Conservation (phyloP, 2,797 vertebrate species). For the Tolypeutes matacus region DNA sequence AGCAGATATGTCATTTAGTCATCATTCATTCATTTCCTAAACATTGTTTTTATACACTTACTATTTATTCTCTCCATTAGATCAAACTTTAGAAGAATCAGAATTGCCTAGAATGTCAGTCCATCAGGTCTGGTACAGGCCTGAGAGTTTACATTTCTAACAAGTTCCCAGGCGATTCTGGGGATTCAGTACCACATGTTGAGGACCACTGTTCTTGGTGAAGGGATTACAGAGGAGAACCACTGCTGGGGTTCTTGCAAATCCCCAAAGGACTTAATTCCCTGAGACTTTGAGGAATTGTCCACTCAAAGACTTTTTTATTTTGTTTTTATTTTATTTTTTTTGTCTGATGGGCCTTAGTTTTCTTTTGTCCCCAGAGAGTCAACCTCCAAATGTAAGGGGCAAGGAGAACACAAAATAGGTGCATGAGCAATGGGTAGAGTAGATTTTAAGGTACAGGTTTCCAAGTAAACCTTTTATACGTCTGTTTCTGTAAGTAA, state of each 20-base stretch:
- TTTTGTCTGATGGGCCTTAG: background rate
- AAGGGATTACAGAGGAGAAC: background rate
- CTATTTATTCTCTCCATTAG: background rate
- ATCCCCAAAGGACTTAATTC: background rate
- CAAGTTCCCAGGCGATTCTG: background rate
- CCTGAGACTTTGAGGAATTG: background rate
- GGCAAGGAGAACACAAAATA: background rate
- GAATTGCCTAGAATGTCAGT: background rate
- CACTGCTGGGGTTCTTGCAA: background rate
- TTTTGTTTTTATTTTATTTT: no score
- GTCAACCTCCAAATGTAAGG: background rate
- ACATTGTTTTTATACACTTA: background rate
- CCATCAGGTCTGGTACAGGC: background rate
- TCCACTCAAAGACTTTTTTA: background rate
- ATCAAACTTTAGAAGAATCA: background rate
- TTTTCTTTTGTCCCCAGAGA: background rate
- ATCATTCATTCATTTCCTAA: background rate
- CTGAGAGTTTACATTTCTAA: background rate
- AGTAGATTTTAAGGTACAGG: background rate
- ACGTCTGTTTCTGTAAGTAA: background rate
- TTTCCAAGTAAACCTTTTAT: background rate
- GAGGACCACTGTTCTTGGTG: background rate
- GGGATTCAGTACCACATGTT: accelerated
- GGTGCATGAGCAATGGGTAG: background rate
- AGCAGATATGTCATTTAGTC: background rate